Evolutionary conservation across 2,797 vertebrate genomes (phyloP).

Genomic region (Borostomias antarcticus): DNA sequence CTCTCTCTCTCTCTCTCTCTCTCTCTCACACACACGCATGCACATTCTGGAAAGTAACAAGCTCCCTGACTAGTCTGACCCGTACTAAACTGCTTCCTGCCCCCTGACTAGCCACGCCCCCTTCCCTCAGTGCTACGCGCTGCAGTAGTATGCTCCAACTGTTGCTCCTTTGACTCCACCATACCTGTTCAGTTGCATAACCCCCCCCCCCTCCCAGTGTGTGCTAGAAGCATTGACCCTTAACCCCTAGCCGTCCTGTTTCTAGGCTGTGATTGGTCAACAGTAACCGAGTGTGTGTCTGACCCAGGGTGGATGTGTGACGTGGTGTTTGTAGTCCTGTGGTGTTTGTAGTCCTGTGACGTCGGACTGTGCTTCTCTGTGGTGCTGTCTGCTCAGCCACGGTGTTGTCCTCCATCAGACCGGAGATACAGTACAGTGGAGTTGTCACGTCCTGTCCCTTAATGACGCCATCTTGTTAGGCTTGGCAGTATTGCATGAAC

Average conservation of each 20-base stretch:
- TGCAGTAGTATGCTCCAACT: slow-evolving; percentile 31
- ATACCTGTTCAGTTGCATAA: slow-evolving; percentile 77
- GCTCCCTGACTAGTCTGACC: slow-evolving; percentile 23
- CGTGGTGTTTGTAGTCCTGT: slow-evolving; percentile 35
- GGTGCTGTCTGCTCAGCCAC: slow-evolving; percentile 14
- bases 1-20: slow-evolving; percentile 6
- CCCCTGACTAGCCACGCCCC: slow-evolving; percentile 12
- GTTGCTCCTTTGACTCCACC: slow-evolving; percentile 48
- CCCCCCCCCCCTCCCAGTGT: slow-evolving; percentile 23
- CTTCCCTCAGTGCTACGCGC: slow-evolving; percentile 38
- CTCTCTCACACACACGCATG: neutral
- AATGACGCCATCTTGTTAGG: neutral
- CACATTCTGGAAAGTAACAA: slow-evolving; percentile 13
- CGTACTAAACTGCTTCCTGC: slow-evolving; percentile 46
- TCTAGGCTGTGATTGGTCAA: slow-evolving; percentile 22
- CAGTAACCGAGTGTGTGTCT: slow-evolving; percentile 21
- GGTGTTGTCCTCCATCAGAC: slow-evolving; percentile 40
- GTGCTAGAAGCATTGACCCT: slow-evolving; percentile 25
- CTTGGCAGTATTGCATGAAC: neutral
- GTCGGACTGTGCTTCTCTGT: slow-evolving; percentile 25
- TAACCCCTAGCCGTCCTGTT: slow-evolving; percentile 12
- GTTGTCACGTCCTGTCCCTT: neutral
- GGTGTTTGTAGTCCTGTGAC: neutral
- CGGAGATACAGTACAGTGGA: slow-evolving; percentile 60
- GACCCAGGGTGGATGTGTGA: slow-evolving; percentile 29